Conservation (phyloP, 2,797 vertebrate species). For the Poecilia wingei region DNA sequence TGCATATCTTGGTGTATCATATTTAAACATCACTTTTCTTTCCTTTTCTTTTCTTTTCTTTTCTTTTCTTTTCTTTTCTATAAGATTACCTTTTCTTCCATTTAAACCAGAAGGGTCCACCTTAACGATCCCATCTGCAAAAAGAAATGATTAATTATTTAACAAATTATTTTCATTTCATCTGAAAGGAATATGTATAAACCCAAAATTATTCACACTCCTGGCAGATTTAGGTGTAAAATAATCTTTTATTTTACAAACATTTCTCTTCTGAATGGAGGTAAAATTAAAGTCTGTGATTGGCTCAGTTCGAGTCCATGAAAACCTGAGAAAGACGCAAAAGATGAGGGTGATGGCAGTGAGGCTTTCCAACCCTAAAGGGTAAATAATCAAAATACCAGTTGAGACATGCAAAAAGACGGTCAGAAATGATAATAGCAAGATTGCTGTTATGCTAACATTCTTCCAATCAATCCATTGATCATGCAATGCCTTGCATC, state of each 20-base stretch:
- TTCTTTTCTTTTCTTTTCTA: not conserved
- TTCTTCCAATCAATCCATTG: no score
- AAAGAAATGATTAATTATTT: conserved; percentile 11
- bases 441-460: not conserved
- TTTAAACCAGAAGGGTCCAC: conserved; percentile 87
- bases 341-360: not conserved
- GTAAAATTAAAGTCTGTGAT: not conserved
- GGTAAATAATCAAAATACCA: not conserved
- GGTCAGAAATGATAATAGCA: not conserved
- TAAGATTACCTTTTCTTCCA: conserved; percentile 86
- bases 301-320: not conserved
- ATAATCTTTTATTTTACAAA: not conserved
- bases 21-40: not conserved
- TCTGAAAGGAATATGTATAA: conserved; percentile 5
- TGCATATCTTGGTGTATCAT: not conserved
- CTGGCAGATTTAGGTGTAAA: not conserved
- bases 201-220: not conserved
- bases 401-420: not conserved
- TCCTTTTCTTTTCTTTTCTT: not conserved
- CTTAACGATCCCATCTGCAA: conserved; percentile 87
- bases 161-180: conserved; percentile 1
- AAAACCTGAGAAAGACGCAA: not conserved
- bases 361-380: not conserved
- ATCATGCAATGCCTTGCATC: no score
- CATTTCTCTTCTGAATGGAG: not conserved